phyloP scores from a whole-genome alignment of 2,888 invertebrate genomes.

The Salticus scenicus region DNA sequence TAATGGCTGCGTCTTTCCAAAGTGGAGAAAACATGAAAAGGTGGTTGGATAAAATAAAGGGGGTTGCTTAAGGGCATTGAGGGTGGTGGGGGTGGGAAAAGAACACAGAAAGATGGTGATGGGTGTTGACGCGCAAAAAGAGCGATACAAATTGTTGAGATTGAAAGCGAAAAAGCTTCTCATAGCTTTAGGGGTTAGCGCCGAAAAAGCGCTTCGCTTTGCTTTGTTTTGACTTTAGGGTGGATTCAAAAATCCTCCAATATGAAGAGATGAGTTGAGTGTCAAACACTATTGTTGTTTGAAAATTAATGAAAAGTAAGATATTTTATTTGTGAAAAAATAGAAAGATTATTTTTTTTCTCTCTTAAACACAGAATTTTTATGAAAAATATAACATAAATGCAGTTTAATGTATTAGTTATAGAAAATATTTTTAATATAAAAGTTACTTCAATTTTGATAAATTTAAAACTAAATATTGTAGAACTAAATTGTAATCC shows the following conservation, averaged over 20 bases:
- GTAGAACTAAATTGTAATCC: too few relatives aligned
- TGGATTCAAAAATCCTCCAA: neutral
- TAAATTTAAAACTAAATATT: too few relatives aligned
- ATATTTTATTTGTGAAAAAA: too few relatives aligned
- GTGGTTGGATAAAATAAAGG: neutral
- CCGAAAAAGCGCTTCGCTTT: neutral
- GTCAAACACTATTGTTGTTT: neutral
- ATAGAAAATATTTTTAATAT: too few relatives aligned
- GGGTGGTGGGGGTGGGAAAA: neutral
- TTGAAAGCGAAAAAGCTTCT: conserved; percentile 59
- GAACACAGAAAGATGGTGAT: conserved; percentile 20
- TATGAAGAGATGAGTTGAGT: neutral
- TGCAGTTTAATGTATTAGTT: too few relatives aligned
- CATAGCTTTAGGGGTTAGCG: conserved; percentile 27
- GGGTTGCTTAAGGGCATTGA: neutral
- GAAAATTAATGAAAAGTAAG: too few relatives aligned
- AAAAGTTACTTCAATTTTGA: too few relatives aligned
- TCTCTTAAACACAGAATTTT: too few relatives aligned
- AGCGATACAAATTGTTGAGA: conserved; percentile 66
- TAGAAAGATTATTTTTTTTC: too few relatives aligned
- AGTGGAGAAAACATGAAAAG: conserved; percentile 16
- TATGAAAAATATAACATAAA: too few relatives aligned
- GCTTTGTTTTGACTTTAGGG: neutral
- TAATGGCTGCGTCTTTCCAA: conserved; percentile 7
- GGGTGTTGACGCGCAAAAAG: conserved; percentile 49